phyloP scores from a whole-genome alignment of 2,888 invertebrate genomes.

The Exocentrus adspersus region DNA sequence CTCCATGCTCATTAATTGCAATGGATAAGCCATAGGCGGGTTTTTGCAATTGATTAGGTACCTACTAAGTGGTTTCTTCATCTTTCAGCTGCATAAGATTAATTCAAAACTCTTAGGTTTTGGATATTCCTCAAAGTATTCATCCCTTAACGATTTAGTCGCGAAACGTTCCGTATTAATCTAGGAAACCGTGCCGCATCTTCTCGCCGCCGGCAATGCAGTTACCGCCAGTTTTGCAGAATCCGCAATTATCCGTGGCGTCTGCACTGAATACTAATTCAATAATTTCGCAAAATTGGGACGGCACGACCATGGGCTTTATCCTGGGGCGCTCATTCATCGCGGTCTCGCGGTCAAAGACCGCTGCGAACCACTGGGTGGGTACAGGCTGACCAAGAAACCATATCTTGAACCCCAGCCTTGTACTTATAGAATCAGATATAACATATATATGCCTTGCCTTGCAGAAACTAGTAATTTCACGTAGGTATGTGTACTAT shows the following conservation, averaged over 20 bases:
- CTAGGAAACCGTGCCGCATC: too few species aligned
- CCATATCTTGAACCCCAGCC: conserved; percentile 10
- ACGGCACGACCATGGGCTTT: conserved; percentile 19
- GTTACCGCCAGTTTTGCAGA: neutral
- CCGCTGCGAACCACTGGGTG: conserved; percentile 22
- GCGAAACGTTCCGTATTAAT: too few species aligned
- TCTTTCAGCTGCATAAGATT: too few species aligned
- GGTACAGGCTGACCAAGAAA: conserved; percentile 22
- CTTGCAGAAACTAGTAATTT: neutral
- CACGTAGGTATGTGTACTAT: neutral
- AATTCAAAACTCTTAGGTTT: too few species aligned
- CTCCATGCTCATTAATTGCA: too few species aligned
- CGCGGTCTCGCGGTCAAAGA: conserved; percentile 22
- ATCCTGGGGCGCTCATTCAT: conserved; percentile 17
- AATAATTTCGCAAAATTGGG: conserved; percentile 6
- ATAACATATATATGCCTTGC: too few species aligned
- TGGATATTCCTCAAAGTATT: too few species aligned
- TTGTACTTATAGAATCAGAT: neutral
- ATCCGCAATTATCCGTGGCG: neutral
- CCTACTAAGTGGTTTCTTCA: too few species aligned
- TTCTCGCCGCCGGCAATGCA: too few species aligned
- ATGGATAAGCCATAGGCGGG: too few species aligned
- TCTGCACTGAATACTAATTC: neutral
- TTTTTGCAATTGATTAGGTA: too few species aligned
- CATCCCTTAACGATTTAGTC: too few species aligned